Base-by-base conservation (phyloP, 2,888 invertebrate genomes). In the Pegoplata infirma region DNA sequence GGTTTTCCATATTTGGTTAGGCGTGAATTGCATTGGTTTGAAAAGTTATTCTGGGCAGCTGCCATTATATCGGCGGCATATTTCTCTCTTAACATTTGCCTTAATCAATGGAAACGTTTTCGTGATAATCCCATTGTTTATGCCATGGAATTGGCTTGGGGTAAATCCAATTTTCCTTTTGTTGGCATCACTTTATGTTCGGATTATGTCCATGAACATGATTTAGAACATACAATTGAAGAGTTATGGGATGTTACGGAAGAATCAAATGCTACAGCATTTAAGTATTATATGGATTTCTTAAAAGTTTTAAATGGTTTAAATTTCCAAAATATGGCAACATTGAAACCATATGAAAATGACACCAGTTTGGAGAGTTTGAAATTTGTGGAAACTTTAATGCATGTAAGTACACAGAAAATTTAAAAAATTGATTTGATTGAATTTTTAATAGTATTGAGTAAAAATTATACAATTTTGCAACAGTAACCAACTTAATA, bases 111-210 rank as follows among this genome's bases (percentile, higher is more conserved):
- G 86, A 83, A 82, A n/a, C 87, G 91, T 19, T 91, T 90, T 83
- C 88, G 87, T 25, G 87, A 90, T 59, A 91, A 90, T 85, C 91
- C 91, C 0, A 90, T 90, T 14, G 90, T 91, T 3, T 90, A 91
- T 80, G 90, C 91, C 6, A 89, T 91, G 86, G 91, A 91, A 84
- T 85, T 90, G 67, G 88, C 91, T 64, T 86, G 90, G 74, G 90
- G 89, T 51, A 88, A 90, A 16, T 90, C 90, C 84, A 89, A 89
- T 47, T 90, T 92, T 7, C 87, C 90, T 0, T 90, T 91, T 80
- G 90, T 91, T 1, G 87, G 90, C 0, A 83, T 91, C 0, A 91
- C 92, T 0, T 84, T 92, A 63, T 92, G 92, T 78, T 90, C 91
- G 0, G 71, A 84, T 4, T 85, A 84, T 16, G 87, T 88, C 81